Conservation (phyloP, 2,888 invertebrate species). For the Listrodromus nycthemerus region DNA sequence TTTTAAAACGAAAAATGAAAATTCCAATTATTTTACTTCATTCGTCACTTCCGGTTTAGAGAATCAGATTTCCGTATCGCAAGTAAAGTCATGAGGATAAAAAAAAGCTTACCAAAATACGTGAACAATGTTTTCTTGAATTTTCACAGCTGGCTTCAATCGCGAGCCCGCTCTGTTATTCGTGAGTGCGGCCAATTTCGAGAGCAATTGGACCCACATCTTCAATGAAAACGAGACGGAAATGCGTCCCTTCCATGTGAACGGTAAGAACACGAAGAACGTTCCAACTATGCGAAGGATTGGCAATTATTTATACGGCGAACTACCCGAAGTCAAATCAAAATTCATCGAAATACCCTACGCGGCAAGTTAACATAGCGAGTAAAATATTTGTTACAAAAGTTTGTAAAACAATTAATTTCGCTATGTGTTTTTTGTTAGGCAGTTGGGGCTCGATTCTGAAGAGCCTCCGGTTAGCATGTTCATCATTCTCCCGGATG, state of each 20-base stretch:
- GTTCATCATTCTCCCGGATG: too few species aligned
- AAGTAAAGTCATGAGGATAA: too few species aligned
- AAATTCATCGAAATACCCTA: constrained; percentile 90
- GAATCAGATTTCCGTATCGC: too few species aligned
- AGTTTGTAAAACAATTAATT: too few species aligned
- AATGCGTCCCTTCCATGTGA: constrained; percentile 88
- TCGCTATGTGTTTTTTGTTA: too few species aligned
- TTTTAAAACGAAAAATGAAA: too few species aligned
- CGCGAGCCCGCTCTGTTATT: constrained; percentile 87
- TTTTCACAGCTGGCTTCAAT: constrained; percentile 85
- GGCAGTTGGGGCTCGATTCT: too few species aligned
- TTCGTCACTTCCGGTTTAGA: too few species aligned
- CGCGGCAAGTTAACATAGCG: constrained; percentile 77
- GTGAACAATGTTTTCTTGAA: background rate
- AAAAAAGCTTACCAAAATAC: too few species aligned
- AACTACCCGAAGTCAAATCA: constrained; percentile 85
- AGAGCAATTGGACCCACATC: constrained; percentile 90
- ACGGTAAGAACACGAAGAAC: constrained; percentile 85
- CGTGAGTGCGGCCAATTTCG: constrained; percentile 94
- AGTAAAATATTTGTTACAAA: too few species aligned
- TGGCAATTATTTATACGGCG: constrained; percentile 84
- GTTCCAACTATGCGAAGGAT: constrained; percentile 90
- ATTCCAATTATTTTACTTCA: too few species aligned
- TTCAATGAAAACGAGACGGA: constrained; percentile 88
- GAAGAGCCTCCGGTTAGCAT: constrained; percentile 54